Percentiles rank a stretch among this genome's conserved stretches.
Conservation (phyloP, 2,797 vertebrate genomes). For the Geotrypetes seraphini region DNA sequence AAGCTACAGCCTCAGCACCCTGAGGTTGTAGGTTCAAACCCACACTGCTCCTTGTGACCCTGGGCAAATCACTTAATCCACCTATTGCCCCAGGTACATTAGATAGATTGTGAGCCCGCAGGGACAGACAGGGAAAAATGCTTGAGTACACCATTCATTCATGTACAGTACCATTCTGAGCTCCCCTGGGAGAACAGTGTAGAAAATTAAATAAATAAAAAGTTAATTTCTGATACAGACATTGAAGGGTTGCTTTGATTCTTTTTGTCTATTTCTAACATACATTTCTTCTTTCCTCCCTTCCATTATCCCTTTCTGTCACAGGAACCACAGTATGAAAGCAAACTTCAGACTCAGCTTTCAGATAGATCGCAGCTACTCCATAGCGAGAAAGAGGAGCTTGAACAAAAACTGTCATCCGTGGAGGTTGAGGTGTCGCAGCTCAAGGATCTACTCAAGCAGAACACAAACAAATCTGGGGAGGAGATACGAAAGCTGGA, state of each 20-base stretch:
- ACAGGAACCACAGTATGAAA: slow-evolving; percentile 54
- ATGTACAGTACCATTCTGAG: no score
- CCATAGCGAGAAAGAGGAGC: slow-evolving; percentile 60
- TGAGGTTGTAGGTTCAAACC: no score
- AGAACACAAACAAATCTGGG: slow-evolving; percentile 70
- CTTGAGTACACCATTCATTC: no score
- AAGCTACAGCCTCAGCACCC: no score
- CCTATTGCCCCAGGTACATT: no score
- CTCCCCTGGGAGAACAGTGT: no score
- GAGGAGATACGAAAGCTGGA: slow-evolving; percentile 88
- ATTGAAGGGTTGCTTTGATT: no score
- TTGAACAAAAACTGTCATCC: slow-evolving; percentile 62
- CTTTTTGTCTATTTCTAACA: not conserved
- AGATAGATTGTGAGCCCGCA: no score
- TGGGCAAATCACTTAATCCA: no score
- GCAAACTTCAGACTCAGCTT: slow-evolving; percentile 36
- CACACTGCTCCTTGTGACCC: no score
- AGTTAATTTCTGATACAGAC: not conserved
- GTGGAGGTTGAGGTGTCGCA: slow-evolving; percentile 73
- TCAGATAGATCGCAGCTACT: slow-evolving; percentile 42
- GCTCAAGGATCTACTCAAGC: slow-evolving; percentile 74
- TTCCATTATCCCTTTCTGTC: slow-evolving; percentile 2
- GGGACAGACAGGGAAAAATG: no score
- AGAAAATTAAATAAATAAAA: no score
- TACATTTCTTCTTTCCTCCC: not conserved